A percentile compares a stretch with the other conserved stretches of the same genome.
These are phyloP conservation scores for Trissolcus basalis DNA, from an alignment of 1,140 invertebrate species.

Conservation along the genomic window DNA sequence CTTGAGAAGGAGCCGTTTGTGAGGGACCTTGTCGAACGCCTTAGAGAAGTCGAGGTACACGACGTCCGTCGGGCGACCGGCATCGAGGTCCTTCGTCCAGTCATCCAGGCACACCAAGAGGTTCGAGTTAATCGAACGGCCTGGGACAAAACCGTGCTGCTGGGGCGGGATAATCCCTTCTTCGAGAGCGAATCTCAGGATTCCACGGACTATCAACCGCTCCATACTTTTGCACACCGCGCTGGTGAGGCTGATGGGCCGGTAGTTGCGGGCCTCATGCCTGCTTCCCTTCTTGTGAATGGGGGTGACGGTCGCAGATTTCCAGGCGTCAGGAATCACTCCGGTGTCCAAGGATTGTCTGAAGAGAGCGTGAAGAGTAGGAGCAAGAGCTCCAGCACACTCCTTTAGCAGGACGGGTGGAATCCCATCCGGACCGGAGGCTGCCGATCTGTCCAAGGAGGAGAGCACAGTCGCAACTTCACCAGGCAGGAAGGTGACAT, in stretches of 20 bases:
- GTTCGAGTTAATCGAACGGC: conserved; percentile 3
- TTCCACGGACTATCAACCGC: not conserved
- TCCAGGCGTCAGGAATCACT: not conserved
- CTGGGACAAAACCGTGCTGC: conserved; percentile 9
- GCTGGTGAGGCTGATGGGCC: conserved; percentile 5
- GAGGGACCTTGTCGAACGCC: conserved; percentile 9
- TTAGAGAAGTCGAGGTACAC: conserved; percentile 7
- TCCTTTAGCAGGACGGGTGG: not conserved
- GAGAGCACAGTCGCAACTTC: not conserved
- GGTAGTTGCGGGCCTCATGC: not conserved
- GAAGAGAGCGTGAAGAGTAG: not conserved
- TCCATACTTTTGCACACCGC: not conserved
- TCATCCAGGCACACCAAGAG: not conserved
- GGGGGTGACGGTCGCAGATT: not conserved
- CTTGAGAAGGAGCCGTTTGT: not conserved
- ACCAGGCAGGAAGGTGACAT: not conserved
- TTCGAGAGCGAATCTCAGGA: not conserved
- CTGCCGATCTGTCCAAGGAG: not conserved
- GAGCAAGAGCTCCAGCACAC: not conserved
- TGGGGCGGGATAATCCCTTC: not conserved
- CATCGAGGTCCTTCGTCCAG: not conserved
- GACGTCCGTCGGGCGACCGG: not conserved
- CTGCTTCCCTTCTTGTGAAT: conserved; percentile 3
- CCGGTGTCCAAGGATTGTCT: not conserved
- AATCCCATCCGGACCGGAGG: not conserved